Evolutionary conservation across 1,140 invertebrate genomes (phyloP), one percentile per base, ranked within the genome.

Genomic region (Chlorops oryzae): DNA sequence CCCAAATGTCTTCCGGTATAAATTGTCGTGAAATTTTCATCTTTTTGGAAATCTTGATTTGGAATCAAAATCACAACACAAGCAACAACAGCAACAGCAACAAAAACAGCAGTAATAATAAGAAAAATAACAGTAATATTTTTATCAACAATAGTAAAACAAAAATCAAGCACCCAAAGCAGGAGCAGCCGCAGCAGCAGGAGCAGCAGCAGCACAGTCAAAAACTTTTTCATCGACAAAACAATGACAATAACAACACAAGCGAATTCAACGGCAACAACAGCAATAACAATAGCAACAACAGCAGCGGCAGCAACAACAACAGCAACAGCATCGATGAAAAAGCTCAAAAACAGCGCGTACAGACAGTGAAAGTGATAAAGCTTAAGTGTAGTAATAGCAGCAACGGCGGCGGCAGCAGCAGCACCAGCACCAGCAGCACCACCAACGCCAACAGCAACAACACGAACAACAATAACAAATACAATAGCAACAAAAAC

Each of bases 21-120:
- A 69, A 69, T 65, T 65, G 65, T 69, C 65, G 65, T 69, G 65
- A 69, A 69, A 69, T 69, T 69, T 69, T 69, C 65, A 65, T 69
- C 62, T 69, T 69, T 69, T 69, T 69, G 65, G 65, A 69, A 66
- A 69, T 69, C 64, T 69, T 69, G 65, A 65, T 69, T 65, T 69
- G 65, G 65, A 69, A 69, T 67, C 65, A 69, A 69, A 63, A 62
- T 55, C 65, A 65, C 65, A 63, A 64, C 63, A 64, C 60, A 60
- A 67, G 18, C 43, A 47, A 43, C 65, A 68, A 63, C 55, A 61
- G 17, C 52, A 64, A 12, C 45, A 59, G 10, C 38, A 61, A 39
- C 13, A 37, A 17, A 28, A 28, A n/a, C 25, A 50, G 28, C 58
- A 61, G 59, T 65, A 59, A 59, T 60, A 63, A 64, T 65, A 64